Evolutionary conservation across 2,113 vertebrate genomes (phyloP), one percentile per base, ranked within the genome.

Genomic region (Fukomys damarensis): DNA sequence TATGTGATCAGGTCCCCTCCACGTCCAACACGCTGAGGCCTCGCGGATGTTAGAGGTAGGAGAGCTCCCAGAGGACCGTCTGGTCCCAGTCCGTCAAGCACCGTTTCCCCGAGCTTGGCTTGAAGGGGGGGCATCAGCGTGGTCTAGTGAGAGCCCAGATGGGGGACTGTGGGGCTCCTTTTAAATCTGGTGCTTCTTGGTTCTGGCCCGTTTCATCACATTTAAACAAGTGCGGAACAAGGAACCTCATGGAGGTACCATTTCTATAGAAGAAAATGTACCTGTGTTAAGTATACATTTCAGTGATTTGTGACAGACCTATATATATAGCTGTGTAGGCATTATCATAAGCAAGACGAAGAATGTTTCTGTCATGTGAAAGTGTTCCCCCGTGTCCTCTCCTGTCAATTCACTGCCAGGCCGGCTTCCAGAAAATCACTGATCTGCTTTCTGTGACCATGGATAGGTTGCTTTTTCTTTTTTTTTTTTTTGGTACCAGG

Each of bases 31-130:
- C 13, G 16, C 49, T 0, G 46, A 89, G 54, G 7, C 10, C 81
- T 14, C 82, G n/a, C 24, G 58, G 30, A 41, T 66, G 22, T 87
- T 76, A 43, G 81, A 81, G 85, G 95, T 52, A 79, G 74, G 86
- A 1, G 43, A 81, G 68, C 5, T 4, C 68, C 80, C 35, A 19
- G 41, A 43, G 32, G 19, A 2, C 28, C 24, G 16, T 32, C 38
- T 28, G 83, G n/a, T n/a, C 10, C 43, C 16, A n/a, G 0, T 26
- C 7, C 26, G 14, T 83, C 56, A 11, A 8, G 6, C 12, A 19
- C 12, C 17, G 20, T 52, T 70, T 87, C 20, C 14, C 66, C 72
- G 32, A 8, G 46, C 56, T 52, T 52, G 85, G 49, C 43, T 63
- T 63, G 58, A 49, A 49, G 77, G 13, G 32, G 52, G 22, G 9